phyloP scores from a whole-genome alignment of 2,888 invertebrate species.

The Drosophila greeni region DNA sequence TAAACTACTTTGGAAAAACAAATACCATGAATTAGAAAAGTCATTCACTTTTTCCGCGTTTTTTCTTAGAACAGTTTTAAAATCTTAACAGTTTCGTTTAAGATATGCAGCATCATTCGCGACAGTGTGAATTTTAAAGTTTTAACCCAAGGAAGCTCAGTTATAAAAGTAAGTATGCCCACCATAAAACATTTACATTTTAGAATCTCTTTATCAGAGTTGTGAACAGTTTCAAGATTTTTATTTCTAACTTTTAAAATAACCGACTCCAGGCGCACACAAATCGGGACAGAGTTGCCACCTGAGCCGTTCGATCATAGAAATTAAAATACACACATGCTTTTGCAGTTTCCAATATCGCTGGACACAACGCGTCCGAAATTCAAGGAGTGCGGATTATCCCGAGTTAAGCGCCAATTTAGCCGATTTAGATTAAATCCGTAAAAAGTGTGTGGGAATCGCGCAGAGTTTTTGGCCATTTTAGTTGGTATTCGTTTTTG shows the following conservation, averaged over 20 bases:
- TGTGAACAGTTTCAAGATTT: not conserved
- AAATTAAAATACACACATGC: conserved; percentile 69
- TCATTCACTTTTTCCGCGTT: too few relatives aligned
- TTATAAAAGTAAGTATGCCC: not conserved
- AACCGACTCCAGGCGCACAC: conserved; percentile 44
- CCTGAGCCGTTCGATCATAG: conserved; percentile 57
- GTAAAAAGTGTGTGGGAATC: conserved; percentile 5
- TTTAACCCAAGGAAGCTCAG: not conserved
- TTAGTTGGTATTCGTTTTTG: conserved; percentile 12
- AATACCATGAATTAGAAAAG: not conserved
- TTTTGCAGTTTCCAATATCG: conserved; percentile 62
- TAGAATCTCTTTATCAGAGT: too few relatives aligned
- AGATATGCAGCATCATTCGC: not conserved
- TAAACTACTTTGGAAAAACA: not conserved
- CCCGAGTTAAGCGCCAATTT: not conserved
- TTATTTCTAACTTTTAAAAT: conserved; percentile 43
- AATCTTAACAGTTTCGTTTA: not conserved
- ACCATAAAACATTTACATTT: too few relatives aligned
- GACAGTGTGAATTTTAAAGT: not conserved
- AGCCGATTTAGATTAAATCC: not conserved
- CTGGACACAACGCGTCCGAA: conserved; percentile 30
- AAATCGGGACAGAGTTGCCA: conserved; percentile 55
- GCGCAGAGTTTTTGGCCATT: not conserved
- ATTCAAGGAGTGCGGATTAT: conserved; percentile 17
- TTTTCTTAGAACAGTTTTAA: not conserved